Percentiles rank a stretch among this genome's conserved stretches.
Conservation (phyloP, 2,797 vertebrate species). For the Rachycentron canadum region DNA sequence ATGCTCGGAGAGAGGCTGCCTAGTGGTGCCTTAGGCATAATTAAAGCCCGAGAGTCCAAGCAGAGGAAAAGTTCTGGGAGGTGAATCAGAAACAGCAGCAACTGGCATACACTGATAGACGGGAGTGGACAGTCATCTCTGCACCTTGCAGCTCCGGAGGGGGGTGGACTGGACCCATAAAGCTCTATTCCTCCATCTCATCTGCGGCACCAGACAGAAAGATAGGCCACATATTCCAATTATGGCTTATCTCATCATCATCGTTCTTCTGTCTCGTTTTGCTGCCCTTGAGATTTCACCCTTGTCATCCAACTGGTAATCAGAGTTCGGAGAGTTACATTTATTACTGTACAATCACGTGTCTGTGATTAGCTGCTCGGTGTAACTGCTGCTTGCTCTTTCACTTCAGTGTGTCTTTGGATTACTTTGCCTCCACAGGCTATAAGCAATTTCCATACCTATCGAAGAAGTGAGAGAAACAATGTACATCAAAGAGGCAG, state of each 20-base stretch:
- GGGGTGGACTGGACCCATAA: conserved; percentile 35
- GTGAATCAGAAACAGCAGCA: conserved; percentile 61
- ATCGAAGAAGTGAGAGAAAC: conserved; percentile 39
- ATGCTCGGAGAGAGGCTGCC: conserved; percentile 60
- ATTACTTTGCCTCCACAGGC: conserved; percentile 39
- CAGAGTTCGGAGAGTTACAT: conserved; percentile 62
- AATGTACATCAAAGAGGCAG: background rate
- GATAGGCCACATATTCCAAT: conserved; percentile 63
- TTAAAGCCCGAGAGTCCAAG: conserved; percentile 69
- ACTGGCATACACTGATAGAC: conserved; percentile 61
- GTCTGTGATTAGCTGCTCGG: conserved; percentile 60
- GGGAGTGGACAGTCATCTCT: conserved; percentile 62
- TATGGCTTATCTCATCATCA: conserved; percentile 70
- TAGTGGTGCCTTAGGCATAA: conserved; percentile 67
- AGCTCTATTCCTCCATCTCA: conserved; percentile 56
- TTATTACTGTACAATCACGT: conserved; percentile 50
- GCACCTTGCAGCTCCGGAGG: conserved; percentile 41
- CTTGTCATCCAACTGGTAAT: conserved; percentile 62
- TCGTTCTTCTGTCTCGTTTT: conserved; percentile 54
- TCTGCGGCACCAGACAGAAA: conserved; percentile 49
- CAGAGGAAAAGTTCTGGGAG: conserved; percentile 63
- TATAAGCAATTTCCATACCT: conserved; percentile 47
- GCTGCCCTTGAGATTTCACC: conserved; percentile 68
- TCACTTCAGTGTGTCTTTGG: conserved; percentile 10
- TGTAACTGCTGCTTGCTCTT: conserved; percentile 22